Base-by-base conservation (phyloP, 2,888 invertebrate genomes). In the Serripes groenlandicus region DNA sequence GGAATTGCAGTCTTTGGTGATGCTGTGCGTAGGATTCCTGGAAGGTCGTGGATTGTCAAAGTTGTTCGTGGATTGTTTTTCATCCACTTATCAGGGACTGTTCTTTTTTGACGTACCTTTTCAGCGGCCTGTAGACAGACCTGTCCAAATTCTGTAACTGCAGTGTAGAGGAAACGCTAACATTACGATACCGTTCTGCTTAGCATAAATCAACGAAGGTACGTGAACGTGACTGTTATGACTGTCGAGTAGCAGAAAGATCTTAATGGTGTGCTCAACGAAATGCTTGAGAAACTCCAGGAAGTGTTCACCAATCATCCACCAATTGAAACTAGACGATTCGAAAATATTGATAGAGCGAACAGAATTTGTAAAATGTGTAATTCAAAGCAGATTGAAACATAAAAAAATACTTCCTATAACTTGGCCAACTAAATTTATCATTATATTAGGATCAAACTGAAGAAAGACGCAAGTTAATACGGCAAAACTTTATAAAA, bases 71-170 rank as follows among this genome's bases (percentile, higher is more conserved):
- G 74, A 60, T 78, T 35, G 28, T 49, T 72, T 4, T 72, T 56
- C 78, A 82, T 78, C 78, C 82, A 75, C 18, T 18, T 32, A 26
- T 78, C 75, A 35, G 71, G 68, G n/a, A n/a, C n/a, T n/a, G n/a
- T n/a, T n/a, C n/a, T n/a, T n/a, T n/a, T n/a, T n/a, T n/a, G n/a
- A n/a, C n/a, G n/a, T n/a, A n/a, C n/a, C n/a, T n/a, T 85, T 95
- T 95, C 66, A 95, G 92, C 32, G 94, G 94, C 7, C 93, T 93
- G 86, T 91, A 93, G 4, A 95, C 89, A 32, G 93, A 91, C 9
- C 94, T 91, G 86, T 95, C 94, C 15, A 95, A 89, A 11, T 94
- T 94, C 89, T 95, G 95, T 64, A 95, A 75, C 49, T 49, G 28
- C 58, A 69, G n/a, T 75, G 75, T 5, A 69, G 75, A 32, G 93